Base-by-base conservation (phyloP, 2,888 invertebrate genomes). In the Bombyx huttoni region DNA sequence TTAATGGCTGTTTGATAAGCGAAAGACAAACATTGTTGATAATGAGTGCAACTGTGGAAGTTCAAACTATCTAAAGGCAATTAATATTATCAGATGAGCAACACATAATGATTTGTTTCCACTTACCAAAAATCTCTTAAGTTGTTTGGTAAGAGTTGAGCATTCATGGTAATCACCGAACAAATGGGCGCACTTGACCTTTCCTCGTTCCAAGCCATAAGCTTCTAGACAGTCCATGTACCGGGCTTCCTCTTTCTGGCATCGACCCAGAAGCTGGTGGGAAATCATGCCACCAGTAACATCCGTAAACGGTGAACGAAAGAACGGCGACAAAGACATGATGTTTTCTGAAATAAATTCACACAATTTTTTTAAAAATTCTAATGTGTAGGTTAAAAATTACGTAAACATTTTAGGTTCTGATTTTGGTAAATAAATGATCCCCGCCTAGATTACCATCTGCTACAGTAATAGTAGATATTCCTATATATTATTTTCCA, bases 161-260 rank as follows among this genome's bases (percentile, higher is more conserved):
- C 96, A 96, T 77, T 96, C 96, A 54, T 89, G 84, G 63, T 92
- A 93, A 75, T 96, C 95, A 0, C 87, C 83, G 53, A 93, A 87
- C 8, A 94, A 72, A 51, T 86, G 74, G 6, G 75, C 67, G 70
- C 96, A 96, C 68, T 92, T 91, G n/a, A 66, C 67, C 45, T 79
- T 62, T 0, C 93, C 94, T 47, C 89, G 86, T n/a, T 91, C 90
- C 9, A 91, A 63, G 1, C 96, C 96, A 60, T 96, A 95, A 3
- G 94, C 96, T 68, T 96, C 95, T 49, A 95, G 68, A 65, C 96
- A 96, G 59, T 96, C 94, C 81, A 94, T 90, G 66, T 91, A 90
- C 35, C 90, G 89, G 70, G 92, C 81, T 79, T 96, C 95, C 60
- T 93, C 81, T 53, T 90, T 86, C 45, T 90, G 91, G 68, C 96